These are phyloP conservation scores for Petrocephalus zakoni DNA, from an alignment of 2,113 vertebrate species.

Conservation along the genomic window DNA sequence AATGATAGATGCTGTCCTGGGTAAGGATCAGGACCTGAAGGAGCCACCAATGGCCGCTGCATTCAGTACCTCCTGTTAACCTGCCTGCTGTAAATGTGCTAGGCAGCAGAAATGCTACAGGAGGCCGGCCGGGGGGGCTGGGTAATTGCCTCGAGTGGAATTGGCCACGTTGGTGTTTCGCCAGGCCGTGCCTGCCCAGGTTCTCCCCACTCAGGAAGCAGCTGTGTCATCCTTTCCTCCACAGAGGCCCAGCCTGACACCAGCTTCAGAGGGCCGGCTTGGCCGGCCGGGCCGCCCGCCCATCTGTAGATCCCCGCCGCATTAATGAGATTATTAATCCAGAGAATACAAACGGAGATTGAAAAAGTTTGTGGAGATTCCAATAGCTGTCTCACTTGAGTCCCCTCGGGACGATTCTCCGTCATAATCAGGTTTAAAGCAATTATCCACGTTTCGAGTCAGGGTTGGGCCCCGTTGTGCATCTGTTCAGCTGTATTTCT, in stretches of 20 bases:
- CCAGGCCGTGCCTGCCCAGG: not conserved
- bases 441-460: slow-evolving; percentile 29
- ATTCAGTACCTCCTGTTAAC: not conserved
- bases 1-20: not conserved
- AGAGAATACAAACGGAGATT: slow-evolving; percentile 25
- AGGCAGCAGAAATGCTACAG: not conserved
- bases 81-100: not conserved
- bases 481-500: slow-evolving; percentile 19
- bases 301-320: slow-evolving; percentile 21
- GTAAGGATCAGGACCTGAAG: not conserved
- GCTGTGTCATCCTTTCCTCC: slow-evolving; percentile 29
- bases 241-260: slow-evolving; percentile 26
- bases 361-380: slow-evolving; percentile 18
- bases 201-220: slow-evolving; percentile 18
- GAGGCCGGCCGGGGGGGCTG: not conserved
- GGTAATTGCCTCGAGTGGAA: not conserved
- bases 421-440: slow-evolving; percentile 28
- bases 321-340: slow-evolving; percentile 36
- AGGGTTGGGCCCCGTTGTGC: slow-evolving; percentile 7
- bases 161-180: not conserved
- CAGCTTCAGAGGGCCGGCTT: slow-evolving; percentile 11
- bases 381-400: not conserved
- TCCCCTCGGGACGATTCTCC: slow-evolving; percentile 7
- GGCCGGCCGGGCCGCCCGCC: slow-evolving; percentile 22
- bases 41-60: not conserved